Evolutionary conservation across 2,888 invertebrate species (phyloP).

Genomic region (Zelleria hepariella): DNA sequence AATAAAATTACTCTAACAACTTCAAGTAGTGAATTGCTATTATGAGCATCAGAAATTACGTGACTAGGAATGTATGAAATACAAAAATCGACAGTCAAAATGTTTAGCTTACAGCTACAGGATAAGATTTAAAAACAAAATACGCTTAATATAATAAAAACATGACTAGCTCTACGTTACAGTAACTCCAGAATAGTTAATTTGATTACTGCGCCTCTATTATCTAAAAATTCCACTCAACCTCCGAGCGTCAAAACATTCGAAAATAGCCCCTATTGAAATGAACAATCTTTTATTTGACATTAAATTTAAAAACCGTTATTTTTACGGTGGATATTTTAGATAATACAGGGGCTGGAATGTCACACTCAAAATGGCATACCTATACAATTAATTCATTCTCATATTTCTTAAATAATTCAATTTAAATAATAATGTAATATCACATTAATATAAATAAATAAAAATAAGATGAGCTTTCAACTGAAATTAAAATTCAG

Average conservation of each 20-base stretch:
- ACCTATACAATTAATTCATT: not conserved
- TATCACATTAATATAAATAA: not conserved
- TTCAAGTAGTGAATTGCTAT: too few relatives aligned
- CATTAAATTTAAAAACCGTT: too few relatives aligned
- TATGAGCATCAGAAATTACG: not conserved
- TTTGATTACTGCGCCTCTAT: conserved; percentile 9
- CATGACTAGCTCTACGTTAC: conserved; percentile 1
- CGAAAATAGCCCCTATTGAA: too few relatives aligned
- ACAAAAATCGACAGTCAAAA: not conserved
- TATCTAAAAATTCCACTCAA: too few relatives aligned
- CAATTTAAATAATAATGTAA: not conserved
- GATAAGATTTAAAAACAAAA: not conserved
- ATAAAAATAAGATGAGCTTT: not conserved
- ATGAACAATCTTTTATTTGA: too few relatives aligned
- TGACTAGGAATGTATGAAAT: not conserved
- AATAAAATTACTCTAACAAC: not conserved
- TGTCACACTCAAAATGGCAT: not conserved
- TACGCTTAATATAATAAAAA: not conserved
- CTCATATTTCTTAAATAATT: not conserved
- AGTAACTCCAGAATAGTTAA: conserved; percentile 13
- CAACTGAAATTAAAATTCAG: not conserved
- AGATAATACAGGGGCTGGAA: too few relatives aligned
- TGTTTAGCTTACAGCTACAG: not conserved
- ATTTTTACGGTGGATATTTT: too few relatives aligned
- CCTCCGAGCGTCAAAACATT: too few relatives aligned